Percentiles rank a stretch among this genome's conserved stretches.
phyloP scores from a whole-genome alignment of 2,888 invertebrate genomes.

The Cheilosia vulpina region DNA sequence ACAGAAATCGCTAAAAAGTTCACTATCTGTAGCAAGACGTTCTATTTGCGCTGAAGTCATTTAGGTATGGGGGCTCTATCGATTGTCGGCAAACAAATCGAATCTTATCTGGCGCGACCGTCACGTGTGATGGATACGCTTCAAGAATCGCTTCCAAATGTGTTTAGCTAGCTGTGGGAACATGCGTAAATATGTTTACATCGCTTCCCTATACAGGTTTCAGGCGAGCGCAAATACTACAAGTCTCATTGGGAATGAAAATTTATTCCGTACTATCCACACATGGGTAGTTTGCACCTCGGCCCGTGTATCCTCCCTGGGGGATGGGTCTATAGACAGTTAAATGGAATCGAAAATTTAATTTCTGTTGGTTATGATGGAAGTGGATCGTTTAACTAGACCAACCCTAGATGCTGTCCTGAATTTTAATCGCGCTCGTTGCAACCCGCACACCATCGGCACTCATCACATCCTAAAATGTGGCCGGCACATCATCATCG shows the following conservation, averaged over 20 bases:
- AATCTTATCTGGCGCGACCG: conserved; percentile 16
- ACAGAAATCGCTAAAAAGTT: conserved; percentile 19
- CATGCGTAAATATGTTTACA: conserved; percentile 2
- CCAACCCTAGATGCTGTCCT: conserved; percentile 67
- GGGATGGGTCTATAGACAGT: conserved; percentile 9
- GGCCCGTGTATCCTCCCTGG: conserved; percentile 49
- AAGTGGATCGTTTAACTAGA: conserved; percentile 74
- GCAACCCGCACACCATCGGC: conserved; percentile 30
- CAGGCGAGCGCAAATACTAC: conserved; percentile 21
- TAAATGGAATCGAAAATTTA: conserved; percentile 67
- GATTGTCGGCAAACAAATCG: conserved; percentile 37
- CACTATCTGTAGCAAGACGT: conserved; percentile 26
- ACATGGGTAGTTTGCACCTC: conserved; percentile 70
- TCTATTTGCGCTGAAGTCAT: conserved; percentile 35
- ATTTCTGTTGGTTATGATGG: conserved; percentile 68
- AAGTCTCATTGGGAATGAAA: conserved; percentile 28
- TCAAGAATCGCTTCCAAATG: conserved; percentile 10
- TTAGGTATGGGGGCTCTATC: conserved; percentile 25
- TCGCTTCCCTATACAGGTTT: conserved; percentile 24
- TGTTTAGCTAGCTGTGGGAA: conserved; percentile 13
- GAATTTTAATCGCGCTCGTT: conserved; percentile 64
- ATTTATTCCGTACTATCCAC: conserved; percentile 57
- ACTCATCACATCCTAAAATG: conserved; percentile 62
- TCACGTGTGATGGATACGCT: background rate
- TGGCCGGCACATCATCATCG: conserved; percentile 63